Conservation (phyloP, 92 coral and sea anemone species). For the Parazoanthus atlanticus region DNA sequence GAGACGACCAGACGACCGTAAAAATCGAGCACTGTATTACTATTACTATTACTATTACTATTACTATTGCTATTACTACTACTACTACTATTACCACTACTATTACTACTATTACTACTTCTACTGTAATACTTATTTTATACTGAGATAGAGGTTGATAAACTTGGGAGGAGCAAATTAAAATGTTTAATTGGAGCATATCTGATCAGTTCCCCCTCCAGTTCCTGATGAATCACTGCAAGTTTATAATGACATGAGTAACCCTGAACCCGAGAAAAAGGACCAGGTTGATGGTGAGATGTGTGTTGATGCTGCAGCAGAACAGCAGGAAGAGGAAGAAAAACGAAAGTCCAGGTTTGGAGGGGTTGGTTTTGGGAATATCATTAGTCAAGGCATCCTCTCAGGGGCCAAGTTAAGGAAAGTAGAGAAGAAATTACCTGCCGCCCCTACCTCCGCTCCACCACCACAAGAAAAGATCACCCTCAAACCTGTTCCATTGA, state of each 20-base stretch:
- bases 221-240: background rate
- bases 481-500: background rate
- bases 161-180: too few relatives aligned
- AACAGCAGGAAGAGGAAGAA: constrained; percentile 59
- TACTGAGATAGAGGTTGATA: too few relatives aligned
- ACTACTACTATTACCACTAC: too few relatives aligned
- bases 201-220: constrained; percentile 2
- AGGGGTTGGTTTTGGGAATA: constrained; percentile 90
- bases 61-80: too few relatives aligned
- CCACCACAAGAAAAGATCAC: constrained; percentile 14
- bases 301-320: constrained; percentile 22
- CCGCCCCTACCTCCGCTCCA: background rate
- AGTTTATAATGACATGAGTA: background rate
- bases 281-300: constrained; percentile 32
- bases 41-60: too few relatives aligned
- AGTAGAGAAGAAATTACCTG: constrained; percentile 50
- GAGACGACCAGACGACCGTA: too few relatives aligned
- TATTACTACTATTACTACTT: too few relatives aligned
- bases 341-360: constrained; percentile 61
- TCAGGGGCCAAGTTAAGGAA: constrained; percentile 78
- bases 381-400: constrained; percentile 68
- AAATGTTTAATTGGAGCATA: too few relatives aligned
- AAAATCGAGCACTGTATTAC: too few relatives aligned
- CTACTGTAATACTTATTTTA: background rate
- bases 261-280: background rate